Evolutionary conservation across 2,888 invertebrate species (phyloP).

Genomic region (Drosophila gaucha): DNA sequence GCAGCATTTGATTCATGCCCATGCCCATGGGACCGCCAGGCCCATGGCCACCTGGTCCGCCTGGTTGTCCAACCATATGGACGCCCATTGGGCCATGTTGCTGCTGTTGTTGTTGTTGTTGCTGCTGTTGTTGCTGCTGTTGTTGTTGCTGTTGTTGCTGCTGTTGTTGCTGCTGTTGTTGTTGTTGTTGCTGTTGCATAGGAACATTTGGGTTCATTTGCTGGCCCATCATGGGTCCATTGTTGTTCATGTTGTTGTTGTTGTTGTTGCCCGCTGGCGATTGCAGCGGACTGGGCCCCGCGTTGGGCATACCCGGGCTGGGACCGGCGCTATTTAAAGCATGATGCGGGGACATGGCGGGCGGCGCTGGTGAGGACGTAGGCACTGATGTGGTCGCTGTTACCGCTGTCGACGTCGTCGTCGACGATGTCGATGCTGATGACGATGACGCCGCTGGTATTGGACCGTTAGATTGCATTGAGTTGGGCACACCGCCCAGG

Average conservation of each 20-base stretch:
- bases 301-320: slow-evolving; percentile 76
- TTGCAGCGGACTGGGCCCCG: slow-evolving; percentile 79
- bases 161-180: not conserved
- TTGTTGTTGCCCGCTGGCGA: slow-evolving; percentile 72
- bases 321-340: slow-evolving; percentile 74
- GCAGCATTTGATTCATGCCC: slow-evolving; percentile 81
- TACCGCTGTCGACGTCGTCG: slow-evolving; percentile 66
- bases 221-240: slow-evolving; percentile 81
- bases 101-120: slow-evolving; percentile 62
- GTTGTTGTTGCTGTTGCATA: slow-evolving; percentile 80
- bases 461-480: slow-evolving; percentile 85
- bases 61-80: slow-evolving; percentile 75
- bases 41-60: slow-evolving; percentile 63
- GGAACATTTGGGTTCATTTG: slow-evolving; percentile 85
- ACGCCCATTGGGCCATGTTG: slow-evolving; percentile 82
- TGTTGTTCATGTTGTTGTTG: slow-evolving; percentile 70
- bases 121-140: slow-evolving; percentile 20
- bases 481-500: slow-evolving; percentile 69
- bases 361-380: slow-evolving; percentile 83
- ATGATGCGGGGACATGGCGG: slow-evolving; percentile 85
- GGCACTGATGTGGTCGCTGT: slow-evolving; percentile 81
- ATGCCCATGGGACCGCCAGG: slow-evolving; percentile 84
- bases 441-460: slow-evolving; percentile 84
- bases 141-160: slow-evolving; percentile 11
- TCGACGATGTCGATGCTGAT: slow-evolving; percentile 61